Evolutionary conservation across 2,888 invertebrate species (phyloP), one percentile per base, ranked within the genome.

Genomic region (Pteria penguin): DNA sequence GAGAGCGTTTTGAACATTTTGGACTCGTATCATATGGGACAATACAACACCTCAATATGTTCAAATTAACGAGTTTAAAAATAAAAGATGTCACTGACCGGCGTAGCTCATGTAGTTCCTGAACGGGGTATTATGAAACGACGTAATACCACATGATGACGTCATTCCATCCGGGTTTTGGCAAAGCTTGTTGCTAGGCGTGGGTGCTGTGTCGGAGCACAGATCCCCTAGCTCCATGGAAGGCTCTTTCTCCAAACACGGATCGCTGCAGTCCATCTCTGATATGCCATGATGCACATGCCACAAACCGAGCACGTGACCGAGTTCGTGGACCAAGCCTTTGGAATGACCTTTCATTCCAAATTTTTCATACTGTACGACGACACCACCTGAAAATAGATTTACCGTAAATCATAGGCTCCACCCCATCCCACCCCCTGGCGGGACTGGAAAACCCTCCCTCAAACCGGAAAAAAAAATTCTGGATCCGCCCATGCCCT

Each of bases 281-380:
- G 88, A 87, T 29, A 91, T 82, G 2, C 91, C 91, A 60, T 87
- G 87, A 71, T 91, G 91, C 68, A 91, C 91, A 78, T 91, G 91
- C 89, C 89, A 90, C 18, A 92, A 84, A 2, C 92, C 92, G 22
- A 92, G 83, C 24, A 83, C 85, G 79, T 91, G 92, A 0, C 92
- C 92, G 8, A 92, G 75, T 79, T 92, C 92, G 72, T 92, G 92
- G 1, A 91, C 85, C 29, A 91, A 78, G 45, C 83, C 87, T 73
- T 87, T 83, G 27, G 84, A 78, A 57, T 84, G 81, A 4, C 85
- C 87, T 0, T 69, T 71, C 2, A 69, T 66, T 4, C 91, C 90
- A 69, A 87, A 90, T 22, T 80, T 82, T 66, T 87, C 81, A 4
- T 85, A 83, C 29, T 88, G 87, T 63, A 91, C 82, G 11, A 90